phyloP scores from a whole-genome alignment of 2,888 invertebrate species.

The Pelosia muscerda region DNA sequence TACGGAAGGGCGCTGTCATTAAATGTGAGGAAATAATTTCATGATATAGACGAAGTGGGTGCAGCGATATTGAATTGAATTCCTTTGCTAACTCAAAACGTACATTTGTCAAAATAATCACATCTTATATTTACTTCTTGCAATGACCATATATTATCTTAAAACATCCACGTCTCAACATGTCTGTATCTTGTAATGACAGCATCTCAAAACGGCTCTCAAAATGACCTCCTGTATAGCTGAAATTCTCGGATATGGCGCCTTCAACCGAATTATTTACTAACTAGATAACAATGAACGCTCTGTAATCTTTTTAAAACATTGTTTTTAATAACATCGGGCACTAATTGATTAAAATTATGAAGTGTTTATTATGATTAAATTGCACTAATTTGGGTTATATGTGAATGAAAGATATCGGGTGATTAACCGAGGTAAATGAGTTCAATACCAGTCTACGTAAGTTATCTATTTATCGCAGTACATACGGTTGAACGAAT shows the following conservation, averaged over 20 bases:
- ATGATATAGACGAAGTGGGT: no score
- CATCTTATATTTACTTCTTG: background rate
- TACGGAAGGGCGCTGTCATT: background rate
- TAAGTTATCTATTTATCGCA: background rate
- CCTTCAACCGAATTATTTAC: background rate
- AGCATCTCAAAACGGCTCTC: no score
- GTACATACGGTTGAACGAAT: background rate
- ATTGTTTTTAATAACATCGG: background rate
- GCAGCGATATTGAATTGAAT: no score
- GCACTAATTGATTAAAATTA: background rate
- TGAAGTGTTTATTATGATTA: background rate
- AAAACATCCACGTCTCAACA: background rate
- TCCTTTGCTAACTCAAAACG: no score
- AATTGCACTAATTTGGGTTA: background rate
- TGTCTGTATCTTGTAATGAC: no score
- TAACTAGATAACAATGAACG: background rate
- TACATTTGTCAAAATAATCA: background rate
- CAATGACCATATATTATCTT: no score
- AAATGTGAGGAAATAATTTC: no score
- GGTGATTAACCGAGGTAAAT: background rate
- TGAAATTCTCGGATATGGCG: no score
- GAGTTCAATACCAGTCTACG: conserved; percentile 3
- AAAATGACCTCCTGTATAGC: no score
- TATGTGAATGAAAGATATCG: background rate
- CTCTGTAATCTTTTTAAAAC: background rate